Percentiles rank a stretch among this genome's conserved stretches.
Conservation (phyloP, 2,113 vertebrate genomes). For the Gopherus flavomarginatus region DNA sequence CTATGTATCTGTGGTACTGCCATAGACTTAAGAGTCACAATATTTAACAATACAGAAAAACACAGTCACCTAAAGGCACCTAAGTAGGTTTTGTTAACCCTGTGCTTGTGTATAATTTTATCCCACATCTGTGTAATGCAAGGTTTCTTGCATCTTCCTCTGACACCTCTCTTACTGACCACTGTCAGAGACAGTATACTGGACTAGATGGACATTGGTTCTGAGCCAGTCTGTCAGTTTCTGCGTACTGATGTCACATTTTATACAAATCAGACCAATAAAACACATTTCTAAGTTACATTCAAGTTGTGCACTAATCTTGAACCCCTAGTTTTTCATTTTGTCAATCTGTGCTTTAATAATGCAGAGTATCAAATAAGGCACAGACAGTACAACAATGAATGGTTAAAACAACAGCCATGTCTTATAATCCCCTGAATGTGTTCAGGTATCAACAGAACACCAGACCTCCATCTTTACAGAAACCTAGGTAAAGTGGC, state of each 20-base stretch:
- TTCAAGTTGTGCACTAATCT: neutral
- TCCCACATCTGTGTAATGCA: neutral
- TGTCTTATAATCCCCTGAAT: neutral
- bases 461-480: neutral
- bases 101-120: neutral
- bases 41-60: neutral
- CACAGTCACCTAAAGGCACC: neutral
- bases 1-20: neutral
- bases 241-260: neutral
- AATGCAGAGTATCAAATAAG: neutral
- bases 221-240: neutral
- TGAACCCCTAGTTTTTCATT: too few relatives aligned
- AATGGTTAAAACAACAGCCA: neutral
- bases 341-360: too few relatives aligned
- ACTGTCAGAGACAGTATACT: rapidly evolving
- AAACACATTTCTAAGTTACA: rapidly evolving
- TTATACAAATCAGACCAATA: neutral
- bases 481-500: neutral
- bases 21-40: neutral
- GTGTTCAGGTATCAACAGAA: neutral
- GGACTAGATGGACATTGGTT: rapidly evolving
- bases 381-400: neutral
- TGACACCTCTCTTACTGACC: neutral
- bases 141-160: neutral
- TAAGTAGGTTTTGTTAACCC: neutral